Conservation (phyloP, 2,797 vertebrate genomes). For the Lates japonicus region DNA sequence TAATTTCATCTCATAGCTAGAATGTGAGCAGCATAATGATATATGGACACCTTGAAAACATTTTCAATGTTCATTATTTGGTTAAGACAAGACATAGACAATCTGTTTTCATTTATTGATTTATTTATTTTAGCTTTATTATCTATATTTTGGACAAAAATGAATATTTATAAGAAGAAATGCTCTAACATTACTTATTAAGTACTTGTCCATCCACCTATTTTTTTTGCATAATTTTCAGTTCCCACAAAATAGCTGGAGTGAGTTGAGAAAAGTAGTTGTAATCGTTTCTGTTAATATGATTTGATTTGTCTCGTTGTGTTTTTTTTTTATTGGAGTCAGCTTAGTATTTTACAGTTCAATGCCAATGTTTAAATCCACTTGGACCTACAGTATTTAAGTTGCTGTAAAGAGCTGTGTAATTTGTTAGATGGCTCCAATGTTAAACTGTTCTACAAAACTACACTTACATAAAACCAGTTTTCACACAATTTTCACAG, state of each 20-base stretch:
- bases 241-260: background rate
- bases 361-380: slow-evolving; percentile 2
- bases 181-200: background rate
- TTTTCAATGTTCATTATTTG: background rate
- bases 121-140: background rate
- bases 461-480: slow-evolving; percentile 16
- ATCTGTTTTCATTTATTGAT: background rate
- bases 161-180: background rate
- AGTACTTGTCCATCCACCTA: background rate
- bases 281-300: background rate
- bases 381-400: background rate
- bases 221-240: background rate
- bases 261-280: background rate
- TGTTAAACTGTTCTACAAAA: slow-evolving; percentile 28
- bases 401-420: slow-evolving; percentile 13
- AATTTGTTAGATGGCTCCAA: slow-evolving; percentile 7
- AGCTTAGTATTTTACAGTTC: slow-evolving; percentile 15
- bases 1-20: slow-evolving; percentile 35
- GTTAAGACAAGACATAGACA: background rate
- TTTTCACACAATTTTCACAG: slow-evolving; percentile 26
- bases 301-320: background rate
- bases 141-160: background rate
- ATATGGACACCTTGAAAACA: background rate
- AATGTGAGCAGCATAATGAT: slow-evolving; percentile 3
- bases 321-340: background rate